phyloP scores from a whole-genome alignment of 2,888 invertebrate species.

The Cacoxenus indagator region DNA sequence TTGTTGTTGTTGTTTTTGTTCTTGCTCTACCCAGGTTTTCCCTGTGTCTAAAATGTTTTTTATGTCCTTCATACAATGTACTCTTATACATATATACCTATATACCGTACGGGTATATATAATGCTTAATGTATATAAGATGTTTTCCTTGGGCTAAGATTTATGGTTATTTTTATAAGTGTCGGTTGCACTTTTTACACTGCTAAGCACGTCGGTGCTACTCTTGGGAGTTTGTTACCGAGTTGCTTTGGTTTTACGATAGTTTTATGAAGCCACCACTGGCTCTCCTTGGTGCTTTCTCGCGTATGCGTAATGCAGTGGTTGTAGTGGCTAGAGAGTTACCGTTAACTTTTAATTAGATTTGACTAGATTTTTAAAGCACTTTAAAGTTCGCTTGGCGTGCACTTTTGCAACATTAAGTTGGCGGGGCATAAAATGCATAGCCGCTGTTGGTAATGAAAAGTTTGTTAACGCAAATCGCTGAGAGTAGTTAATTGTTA shows the following conservation, averaged over 20 bases:
- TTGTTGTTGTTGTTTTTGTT: not conserved
- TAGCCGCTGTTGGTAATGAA: too few relatives aligned
- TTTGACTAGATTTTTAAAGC: not conserved
- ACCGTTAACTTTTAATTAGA: constrained; percentile 7
- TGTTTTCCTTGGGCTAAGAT: not conserved
- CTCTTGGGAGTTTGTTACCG: not conserved
- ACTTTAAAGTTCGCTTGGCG: too few relatives aligned
- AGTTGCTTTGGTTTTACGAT: too few relatives aligned
- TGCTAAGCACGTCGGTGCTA: constrained; percentile 6
- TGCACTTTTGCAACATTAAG: not conserved
- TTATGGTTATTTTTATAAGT: constrained; percentile 21
- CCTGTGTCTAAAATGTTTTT: not conserved
- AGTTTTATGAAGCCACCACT: too few relatives aligned
- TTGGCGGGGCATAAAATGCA: not conserved
- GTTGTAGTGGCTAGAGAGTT: not conserved
- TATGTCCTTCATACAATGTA: not conserved
- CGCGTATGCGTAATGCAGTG: constrained; percentile 17
- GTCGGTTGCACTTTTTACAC: not conserved
- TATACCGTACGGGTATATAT: not conserved
- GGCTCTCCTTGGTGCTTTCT: too few relatives aligned
- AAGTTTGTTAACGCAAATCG: too few relatives aligned
- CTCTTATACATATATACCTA: too few relatives aligned
- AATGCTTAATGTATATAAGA: not conserved
- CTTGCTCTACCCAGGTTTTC: not conserved
- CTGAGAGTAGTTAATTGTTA: too few relatives aligned